phyloP scores from a whole-genome alignment of 2,797 vertebrate genomes.

The Apodemus agrarius region DNA sequence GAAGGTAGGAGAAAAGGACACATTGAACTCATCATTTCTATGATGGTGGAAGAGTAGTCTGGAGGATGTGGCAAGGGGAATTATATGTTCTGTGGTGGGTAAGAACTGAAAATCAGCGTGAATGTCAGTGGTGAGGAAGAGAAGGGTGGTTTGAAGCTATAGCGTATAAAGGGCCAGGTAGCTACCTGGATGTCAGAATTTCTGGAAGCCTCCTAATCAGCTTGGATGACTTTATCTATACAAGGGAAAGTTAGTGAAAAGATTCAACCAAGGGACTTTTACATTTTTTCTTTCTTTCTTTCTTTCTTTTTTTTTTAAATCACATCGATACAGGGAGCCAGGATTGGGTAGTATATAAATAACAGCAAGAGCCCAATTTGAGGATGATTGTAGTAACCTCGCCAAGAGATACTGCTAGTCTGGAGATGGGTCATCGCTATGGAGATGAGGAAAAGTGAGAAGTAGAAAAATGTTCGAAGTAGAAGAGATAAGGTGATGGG shows the following conservation, averaged over 20 bases:
- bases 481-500: not conserved
- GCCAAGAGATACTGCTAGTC: not conserved
- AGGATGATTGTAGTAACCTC: not conserved
- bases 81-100: not conserved
- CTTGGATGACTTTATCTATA: not conserved
- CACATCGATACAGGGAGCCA: not conserved
- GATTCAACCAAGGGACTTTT: not conserved
- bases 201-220: not conserved
- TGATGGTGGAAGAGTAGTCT: not conserved
- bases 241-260: not conserved
- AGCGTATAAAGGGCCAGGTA: not conserved
- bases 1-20: not conserved
- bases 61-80: not conserved
- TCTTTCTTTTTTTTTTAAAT: not conserved
- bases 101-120: not conserved
- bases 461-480: not conserved
- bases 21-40: not conserved
- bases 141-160: not conserved
- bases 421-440: not conserved
- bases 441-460: not conserved
- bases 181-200: not conserved
- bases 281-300: not conserved
- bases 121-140: not conserved
- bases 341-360: not conserved
- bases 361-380: not conserved